A percentile compares a stretch with the other conserved stretches of the same genome.
Evolutionary conservation across 92 coral and sea anemone species (phyloP).

Genomic region (Palythoa grandiflora): DNA sequence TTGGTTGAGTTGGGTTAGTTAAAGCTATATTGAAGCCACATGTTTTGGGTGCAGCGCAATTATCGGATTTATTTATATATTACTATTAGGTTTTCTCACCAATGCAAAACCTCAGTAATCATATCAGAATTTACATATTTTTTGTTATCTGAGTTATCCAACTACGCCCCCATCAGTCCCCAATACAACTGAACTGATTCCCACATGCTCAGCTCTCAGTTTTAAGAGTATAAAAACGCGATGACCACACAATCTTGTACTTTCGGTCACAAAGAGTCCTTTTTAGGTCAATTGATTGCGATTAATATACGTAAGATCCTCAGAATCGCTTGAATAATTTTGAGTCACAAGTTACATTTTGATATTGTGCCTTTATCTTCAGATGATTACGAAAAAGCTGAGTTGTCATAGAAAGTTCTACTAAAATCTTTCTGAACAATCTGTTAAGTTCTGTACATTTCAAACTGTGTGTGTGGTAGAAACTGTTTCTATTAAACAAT

Average conservation of each 20-base stretch:
- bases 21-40: too few species aligned
- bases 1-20: not conserved
- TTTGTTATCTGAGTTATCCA: too few species aligned
- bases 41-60: too few species aligned
- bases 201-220: too few species aligned
- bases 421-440: not conserved
- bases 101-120: too few species aligned
- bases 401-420: not conserved
- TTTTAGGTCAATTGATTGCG: conserved; percentile 8
- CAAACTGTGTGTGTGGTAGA: not conserved
- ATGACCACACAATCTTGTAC: too few species aligned
- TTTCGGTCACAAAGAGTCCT: not conserved
- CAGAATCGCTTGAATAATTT: not conserved
- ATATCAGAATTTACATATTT: not conserved
- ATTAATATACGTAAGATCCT: conserved; percentile 4
- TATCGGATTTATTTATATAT: too few species aligned
- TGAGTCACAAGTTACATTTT: not conserved
- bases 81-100: too few species aligned
- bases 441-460: not conserved
- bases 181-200: not conserved
- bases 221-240: too few species aligned
- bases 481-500: not conserved
- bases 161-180: not conserved
- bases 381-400: not conserved
- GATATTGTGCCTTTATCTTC: not conserved